Evolutionary conservation across 2,888 invertebrate species (phyloP).

Genomic region (Carpatolechia fugitivella): DNA sequence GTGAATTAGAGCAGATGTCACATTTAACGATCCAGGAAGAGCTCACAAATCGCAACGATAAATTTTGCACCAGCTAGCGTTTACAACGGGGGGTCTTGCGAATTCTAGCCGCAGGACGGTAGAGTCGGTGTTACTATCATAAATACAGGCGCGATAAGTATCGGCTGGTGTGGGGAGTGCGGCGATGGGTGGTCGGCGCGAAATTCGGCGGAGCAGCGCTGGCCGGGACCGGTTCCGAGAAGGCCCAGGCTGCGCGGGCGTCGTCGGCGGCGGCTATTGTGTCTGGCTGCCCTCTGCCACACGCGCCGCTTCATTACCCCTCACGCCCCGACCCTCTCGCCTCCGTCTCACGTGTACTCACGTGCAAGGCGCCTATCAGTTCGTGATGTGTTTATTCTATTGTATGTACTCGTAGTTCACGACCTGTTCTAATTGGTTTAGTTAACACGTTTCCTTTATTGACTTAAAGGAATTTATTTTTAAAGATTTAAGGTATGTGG

Average conservation of each 20-base stretch:
- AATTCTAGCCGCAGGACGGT: conserved; percentile 44
- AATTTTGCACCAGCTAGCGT: conserved; percentile 40
- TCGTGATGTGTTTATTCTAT: conserved; percentile 14
- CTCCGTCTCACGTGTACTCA: conserved; percentile 18
- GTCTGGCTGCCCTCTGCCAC: conserved; percentile 57
- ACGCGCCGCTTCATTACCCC: conserved; percentile 64
- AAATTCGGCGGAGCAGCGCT: conserved; percentile 76
- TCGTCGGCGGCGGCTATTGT: conserved; percentile 64
- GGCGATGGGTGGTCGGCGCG: conserved; percentile 56
- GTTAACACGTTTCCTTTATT: background rate
- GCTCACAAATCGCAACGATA: conserved; percentile 17
- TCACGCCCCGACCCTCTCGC: conserved; percentile 35
- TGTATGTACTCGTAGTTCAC: conserved; percentile 11
- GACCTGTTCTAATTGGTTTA: conserved; percentile 1
- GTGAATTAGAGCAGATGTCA: background rate
- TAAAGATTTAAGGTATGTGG: no score
- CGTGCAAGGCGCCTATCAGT: conserved; percentile 12
- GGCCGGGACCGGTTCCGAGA: conserved; percentile 71
- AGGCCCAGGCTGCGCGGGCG: conserved; percentile 65
- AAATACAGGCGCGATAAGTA: conserved; percentile 73
- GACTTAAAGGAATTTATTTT: background rate
- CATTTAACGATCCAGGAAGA: background rate
- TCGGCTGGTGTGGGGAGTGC: conserved; percentile 41
- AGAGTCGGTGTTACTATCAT: conserved; percentile 66
- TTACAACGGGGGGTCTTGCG: conserved; percentile 58